Evolutionary conservation across 2,113 vertebrate species (phyloP), one percentile per base, ranked within the genome.

Genomic region (Archocentrus centrarchus): DNA sequence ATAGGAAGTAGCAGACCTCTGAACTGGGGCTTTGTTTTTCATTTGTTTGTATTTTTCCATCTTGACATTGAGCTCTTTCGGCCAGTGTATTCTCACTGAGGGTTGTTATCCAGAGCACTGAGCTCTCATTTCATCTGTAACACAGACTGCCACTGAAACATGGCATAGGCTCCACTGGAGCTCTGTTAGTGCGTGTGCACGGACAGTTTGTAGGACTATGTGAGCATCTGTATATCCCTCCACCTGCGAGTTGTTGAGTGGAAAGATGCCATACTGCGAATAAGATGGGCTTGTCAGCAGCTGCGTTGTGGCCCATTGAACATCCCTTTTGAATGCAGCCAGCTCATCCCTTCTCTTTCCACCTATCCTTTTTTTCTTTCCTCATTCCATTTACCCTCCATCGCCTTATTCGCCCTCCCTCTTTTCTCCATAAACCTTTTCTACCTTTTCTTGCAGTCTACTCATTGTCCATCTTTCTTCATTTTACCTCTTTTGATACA

Each of bases 241-340:
- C 86, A 91, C 91, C 89, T 91, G 89, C 61, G 85, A 81, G 66
- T 24, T 79, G 78, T 73, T 85, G 70, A 91, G 88, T 86, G 75
- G 80, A 91, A 85, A 85, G 86, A 81, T 75, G 73, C 88, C 90
- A 3, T 55, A 75, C 92, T 89, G 90, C 66, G 89, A 89, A 82
- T 55, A 47, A 92, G 90, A 92, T 89, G 83, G 86, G 82, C 86
- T 88, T 90, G 81, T 87, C 53, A 89, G 83, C 50, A 41, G 89
- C 75, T 82, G 82, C 5, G 84, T 64, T 85, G 75, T 86, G 89
- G 86, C 83, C 81, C 90, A 89, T 92, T 91, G 86, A 91, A 82
- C 88, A 88, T 70, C 76, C 73, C 18, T 55, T 80, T 61, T 79
- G 64, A 37, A 18, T 68, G 44, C 50, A 59, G 59, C 84, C 73